A percentile compares a stretch with the other conserved stretches of the same genome.
Conservation (phyloP, 2,113 vertebrate genomes). For the Sapajus apella region DNA sequence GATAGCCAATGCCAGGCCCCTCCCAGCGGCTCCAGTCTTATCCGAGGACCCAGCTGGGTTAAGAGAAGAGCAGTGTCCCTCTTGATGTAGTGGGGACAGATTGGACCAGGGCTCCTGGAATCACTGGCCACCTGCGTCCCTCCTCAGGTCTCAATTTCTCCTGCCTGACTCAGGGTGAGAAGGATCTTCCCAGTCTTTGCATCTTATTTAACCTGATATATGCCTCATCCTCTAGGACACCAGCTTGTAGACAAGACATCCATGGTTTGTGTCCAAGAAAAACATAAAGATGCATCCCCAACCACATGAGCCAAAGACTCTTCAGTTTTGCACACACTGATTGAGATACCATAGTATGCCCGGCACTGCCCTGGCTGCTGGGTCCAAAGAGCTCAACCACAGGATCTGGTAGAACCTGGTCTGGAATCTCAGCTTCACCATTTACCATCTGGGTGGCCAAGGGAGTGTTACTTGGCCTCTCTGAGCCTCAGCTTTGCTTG, state of each 20-base stretch:
- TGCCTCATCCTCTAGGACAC: background rate
- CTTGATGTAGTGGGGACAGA: background rate
- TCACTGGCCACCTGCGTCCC: background rate
- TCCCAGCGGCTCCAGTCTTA: background rate
- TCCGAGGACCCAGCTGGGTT: background rate
- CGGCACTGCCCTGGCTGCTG: background rate
- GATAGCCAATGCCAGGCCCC: background rate
- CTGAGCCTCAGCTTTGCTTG: background rate
- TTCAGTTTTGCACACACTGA: too few relatives aligned
- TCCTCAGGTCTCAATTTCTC: background rate
- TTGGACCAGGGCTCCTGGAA: background rate
- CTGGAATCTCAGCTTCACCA: background rate
- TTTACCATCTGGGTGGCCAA: background rate
- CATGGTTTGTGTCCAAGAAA: background rate
- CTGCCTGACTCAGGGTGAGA: background rate
- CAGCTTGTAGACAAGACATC: background rate
- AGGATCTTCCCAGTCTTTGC: background rate
- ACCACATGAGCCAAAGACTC: rapidly evolving
- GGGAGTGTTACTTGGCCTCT: background rate
- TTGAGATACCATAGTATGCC: background rate
- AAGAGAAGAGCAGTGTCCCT: background rate
- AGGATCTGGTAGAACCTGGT: background rate
- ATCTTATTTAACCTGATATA: background rate
- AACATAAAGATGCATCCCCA: background rate
- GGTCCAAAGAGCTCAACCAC: background rate